phyloP scores from a whole-genome alignment of 1,140 invertebrate genomes.

The Cephus cinctus region DNA sequence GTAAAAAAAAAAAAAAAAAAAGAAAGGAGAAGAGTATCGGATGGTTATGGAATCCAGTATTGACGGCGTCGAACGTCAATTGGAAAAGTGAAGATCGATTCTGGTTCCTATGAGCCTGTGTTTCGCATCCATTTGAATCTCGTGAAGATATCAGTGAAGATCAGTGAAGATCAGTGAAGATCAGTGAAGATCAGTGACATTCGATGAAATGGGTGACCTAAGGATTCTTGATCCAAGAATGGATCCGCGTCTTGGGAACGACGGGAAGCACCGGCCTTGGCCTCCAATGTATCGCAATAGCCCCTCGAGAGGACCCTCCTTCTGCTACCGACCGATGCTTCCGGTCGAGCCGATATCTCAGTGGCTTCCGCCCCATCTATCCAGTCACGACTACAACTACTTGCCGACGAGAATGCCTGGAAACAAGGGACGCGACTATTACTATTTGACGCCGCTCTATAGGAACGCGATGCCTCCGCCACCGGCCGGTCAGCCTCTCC shows the following conservation, averaged over 20 bases:
- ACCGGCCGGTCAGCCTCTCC: constrained; percentile 40
- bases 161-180: too few species aligned
- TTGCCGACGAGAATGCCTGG: constrained; percentile 46
- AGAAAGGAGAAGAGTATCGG: too few species aligned
- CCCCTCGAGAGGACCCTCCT: constrained; percentile 51
- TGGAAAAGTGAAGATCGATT: too few species aligned
- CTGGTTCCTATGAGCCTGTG: too few species aligned
- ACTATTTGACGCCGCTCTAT: constrained; percentile 68
- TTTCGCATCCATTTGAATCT: too few species aligned
- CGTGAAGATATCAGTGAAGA: too few species aligned
- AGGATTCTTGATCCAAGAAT: constrained; percentile 49
- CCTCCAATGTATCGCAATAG: constrained; percentile 61
- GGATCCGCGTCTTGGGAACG: constrained; percentile 42
- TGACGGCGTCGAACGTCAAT: too few species aligned
- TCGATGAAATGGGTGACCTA: constrained; percentile 45
- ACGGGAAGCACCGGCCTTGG: constrained; percentile 57
- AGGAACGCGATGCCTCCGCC: constrained; percentile 64
- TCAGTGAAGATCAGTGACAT: too few species aligned
- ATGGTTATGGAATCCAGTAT: too few species aligned
- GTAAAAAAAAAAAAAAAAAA: too few species aligned
- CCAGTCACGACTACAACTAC: constrained; percentile 56
- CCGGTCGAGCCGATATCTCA: constrained; percentile 40
- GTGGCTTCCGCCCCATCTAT: constrained; percentile 40
- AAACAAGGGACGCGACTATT: constrained; percentile 67
- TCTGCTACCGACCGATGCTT: constrained; percentile 61